Evolutionary conservation across 2,888 invertebrate genomes (phyloP), one percentile per base, ranked within the genome.

Genomic region (Pandemis heparana): DNA sequence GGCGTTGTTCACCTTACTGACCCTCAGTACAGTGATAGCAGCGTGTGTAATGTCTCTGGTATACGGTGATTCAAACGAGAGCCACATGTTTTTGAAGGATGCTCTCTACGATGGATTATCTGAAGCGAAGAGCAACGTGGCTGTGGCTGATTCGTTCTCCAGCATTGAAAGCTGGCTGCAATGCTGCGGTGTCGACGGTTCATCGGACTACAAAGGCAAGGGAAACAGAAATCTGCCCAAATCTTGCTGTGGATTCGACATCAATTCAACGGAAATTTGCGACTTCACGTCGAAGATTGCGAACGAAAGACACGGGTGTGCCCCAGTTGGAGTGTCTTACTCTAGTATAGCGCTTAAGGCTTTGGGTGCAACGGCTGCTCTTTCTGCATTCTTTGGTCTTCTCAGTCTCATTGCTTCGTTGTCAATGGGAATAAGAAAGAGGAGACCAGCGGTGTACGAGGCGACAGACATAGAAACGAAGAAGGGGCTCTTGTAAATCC

Each of bases 391-490:
- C 65, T 70, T 74, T 16, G 74, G 74, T 0, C 8, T 74, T 1
- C 46, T 74, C 14, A 69, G 65, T 23, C 7, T 74, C 18, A 68
- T 73, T 9, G 73, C 73, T n/a, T 56, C 73, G 0, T 18, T 73
- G 3, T 68, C 68, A 1, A 41, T 73, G 8, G 68, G 68, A 12
- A 16, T 68, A 12, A 23, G 48, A 1, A 73, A 73, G 14, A 68
- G 41, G n/a, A 53, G 68, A n/a, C 73, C 68, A 8, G 63, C 63
- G 4, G 60, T 60, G 5, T 74, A 74, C 16, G 69, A 74, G 43
- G 74, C 74, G 2, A 74, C 74, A 0, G 70, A 74, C 16, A 69
- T 74, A 23, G 74, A 74, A 16, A 74, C 74, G 51, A 74, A 74
- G 53, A 74, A 74, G 43, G 74, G 74, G 61, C 70, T 74, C 41